Conservation (phyloP, 2,797 vertebrate genomes). For the Cyclura pinguis region DNA sequence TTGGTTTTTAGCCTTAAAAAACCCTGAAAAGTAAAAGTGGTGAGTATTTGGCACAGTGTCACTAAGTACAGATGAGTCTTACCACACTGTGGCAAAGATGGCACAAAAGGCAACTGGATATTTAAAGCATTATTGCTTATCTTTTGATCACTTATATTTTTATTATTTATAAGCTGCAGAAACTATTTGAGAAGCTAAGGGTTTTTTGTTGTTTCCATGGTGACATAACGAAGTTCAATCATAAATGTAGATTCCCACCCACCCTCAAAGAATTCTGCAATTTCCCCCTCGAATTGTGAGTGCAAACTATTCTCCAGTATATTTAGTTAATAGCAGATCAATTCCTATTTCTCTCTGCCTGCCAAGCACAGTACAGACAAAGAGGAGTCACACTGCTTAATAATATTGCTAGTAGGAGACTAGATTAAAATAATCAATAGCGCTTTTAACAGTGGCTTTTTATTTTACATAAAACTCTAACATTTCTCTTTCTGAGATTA, state of each 20-base stretch:
- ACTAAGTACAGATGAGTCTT: background rate
- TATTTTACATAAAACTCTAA: constrained; percentile 60
- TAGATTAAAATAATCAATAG: constrained; percentile 76
- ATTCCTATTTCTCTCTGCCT: constrained; percentile 46
- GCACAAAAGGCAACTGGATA: constrained; percentile 45
- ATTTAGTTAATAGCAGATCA: constrained; percentile 68
- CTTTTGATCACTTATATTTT: constrained; percentile 11
- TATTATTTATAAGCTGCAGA: constrained; percentile 34
- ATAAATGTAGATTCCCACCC: constrained; percentile 24
- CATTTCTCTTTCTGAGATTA: constrained; percentile 61
- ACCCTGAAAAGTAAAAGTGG: no score
- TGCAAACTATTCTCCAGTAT: constrained; percentile 51
- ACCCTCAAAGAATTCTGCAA: constrained; percentile 36
- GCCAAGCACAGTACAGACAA: constrained; percentile 51
- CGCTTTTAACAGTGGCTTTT: constrained; percentile 63
- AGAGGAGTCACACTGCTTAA: constrained; percentile 56
- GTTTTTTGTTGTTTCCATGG: constrained; percentile 58
- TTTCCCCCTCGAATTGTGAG: constrained; percentile 60
- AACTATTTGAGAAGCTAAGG: constrained; percentile 40
- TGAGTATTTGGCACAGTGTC: background rate
- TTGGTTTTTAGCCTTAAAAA: no score
- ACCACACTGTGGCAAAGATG: background rate
- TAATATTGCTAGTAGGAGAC: constrained; percentile 53
- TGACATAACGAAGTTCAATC: constrained; percentile 60
- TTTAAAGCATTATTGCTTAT: constrained; percentile 46